Conservation (phyloP, 2,113 vertebrate genomes). For the Enhydra lutris region DNA sequence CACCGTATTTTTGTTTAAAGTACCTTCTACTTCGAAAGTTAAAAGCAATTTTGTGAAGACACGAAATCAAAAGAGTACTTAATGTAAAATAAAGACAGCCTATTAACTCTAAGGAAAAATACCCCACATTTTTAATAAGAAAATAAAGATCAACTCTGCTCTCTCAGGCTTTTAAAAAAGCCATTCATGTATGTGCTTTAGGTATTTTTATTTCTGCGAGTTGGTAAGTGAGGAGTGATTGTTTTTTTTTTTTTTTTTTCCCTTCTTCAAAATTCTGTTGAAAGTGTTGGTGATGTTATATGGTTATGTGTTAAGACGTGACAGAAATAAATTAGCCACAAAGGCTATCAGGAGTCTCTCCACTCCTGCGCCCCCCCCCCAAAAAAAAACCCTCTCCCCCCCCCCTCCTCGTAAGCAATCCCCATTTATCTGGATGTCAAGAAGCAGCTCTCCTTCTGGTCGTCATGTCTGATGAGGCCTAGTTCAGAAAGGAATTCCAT, state of each 20-base stretch:
- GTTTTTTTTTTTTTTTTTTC: constrained; percentile 9
- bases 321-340: constrained; percentile 70
- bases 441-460: constrained; percentile 62
- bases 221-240: constrained; percentile 85
- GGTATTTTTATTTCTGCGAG: constrained; percentile 84
- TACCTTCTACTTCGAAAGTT: constrained; percentile 83
- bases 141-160: constrained; percentile 88
- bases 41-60: constrained; percentile 85
- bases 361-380: background rate
- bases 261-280: constrained; percentile 55
- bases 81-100: constrained; percentile 85
- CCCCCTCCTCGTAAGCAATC: background rate
- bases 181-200: constrained; percentile 83
- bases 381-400: background rate
- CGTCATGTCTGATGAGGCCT: constrained; percentile 44
- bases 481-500: constrained; percentile 57
- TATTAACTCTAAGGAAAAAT: constrained; percentile 83
- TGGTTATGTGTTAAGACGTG: constrained; percentile 72
- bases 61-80: constrained; percentile 80
- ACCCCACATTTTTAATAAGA: constrained; percentile 80
- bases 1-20: constrained; percentile 87
- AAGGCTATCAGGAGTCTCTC: constrained; percentile 35
- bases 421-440: constrained; percentile 52
- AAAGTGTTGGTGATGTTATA: constrained; percentile 66
- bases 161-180: constrained; percentile 84